Conservation (phyloP, 92 coral and sea anemone species). For the Actinernus sp. region DNA sequence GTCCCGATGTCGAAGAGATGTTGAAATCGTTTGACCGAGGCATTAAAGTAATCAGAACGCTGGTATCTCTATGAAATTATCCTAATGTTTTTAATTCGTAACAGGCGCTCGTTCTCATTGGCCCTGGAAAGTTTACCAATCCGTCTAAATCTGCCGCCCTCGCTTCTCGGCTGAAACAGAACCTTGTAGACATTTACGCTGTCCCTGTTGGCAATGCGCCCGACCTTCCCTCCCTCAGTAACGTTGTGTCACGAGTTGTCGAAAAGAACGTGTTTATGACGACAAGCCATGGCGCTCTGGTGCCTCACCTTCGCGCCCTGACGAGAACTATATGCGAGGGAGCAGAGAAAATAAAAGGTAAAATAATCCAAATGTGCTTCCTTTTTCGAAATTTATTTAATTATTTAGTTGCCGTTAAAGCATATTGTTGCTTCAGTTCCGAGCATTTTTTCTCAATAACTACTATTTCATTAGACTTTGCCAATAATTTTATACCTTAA, state of each 20-base stretch:
- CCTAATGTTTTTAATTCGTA: too few relatives aligned
- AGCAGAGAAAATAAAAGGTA: constrained; percentile 34
- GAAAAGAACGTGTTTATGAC: constrained; percentile 72
- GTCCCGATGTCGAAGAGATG: too few relatives aligned
- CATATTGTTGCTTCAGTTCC: too few relatives aligned
- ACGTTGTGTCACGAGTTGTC: constrained; percentile 50
- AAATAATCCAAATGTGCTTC: not conserved
- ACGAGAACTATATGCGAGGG: constrained; percentile 58
- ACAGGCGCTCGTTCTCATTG: too few relatives aligned
- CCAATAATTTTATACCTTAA: too few relatives aligned
- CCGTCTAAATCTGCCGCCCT: constrained; percentile 27
- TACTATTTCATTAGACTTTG: too few relatives aligned
- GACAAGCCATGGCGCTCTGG: constrained; percentile 59
- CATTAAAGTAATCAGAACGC: too few relatives aligned
- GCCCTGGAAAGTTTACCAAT: constrained; percentile 48
- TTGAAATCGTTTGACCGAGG: too few relatives aligned
- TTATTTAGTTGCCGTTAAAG: too few relatives aligned
- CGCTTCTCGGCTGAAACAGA: constrained; percentile 40
- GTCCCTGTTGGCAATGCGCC: constrained; percentile 57
- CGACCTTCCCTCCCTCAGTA: constrained; percentile 51
- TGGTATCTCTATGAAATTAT: too few relatives aligned
- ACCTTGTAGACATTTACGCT: constrained; percentile 52
- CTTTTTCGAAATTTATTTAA: too few relatives aligned
- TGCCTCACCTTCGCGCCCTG: constrained; percentile 51
- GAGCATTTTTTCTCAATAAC: too few relatives aligned